Percentiles rank a stretch among this genome's conserved stretches.
These are phyloP conservation scores for Lutra lutra DNA, from an alignment of 2,797 vertebrate genomes.

Conservation along the genomic window DNA sequence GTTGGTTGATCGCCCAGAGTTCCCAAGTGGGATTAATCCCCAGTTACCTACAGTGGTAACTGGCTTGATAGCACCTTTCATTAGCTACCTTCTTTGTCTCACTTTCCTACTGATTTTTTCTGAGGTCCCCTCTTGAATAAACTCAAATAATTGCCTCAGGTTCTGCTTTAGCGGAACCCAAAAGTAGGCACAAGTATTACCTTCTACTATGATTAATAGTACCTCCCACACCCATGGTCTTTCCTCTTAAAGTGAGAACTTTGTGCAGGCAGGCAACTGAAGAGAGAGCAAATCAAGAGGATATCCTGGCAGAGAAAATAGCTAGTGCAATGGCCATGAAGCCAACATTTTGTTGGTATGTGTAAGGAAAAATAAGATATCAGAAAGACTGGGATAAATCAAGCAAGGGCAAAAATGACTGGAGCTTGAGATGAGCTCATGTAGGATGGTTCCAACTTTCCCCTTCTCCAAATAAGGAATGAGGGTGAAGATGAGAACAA, in stretches of 20 bases:
- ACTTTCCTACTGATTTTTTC: neutral
- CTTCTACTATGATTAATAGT: neutral
- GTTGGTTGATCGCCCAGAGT: neutral
- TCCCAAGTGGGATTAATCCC: neutral
- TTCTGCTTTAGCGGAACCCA: neutral
- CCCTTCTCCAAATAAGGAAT: neutral
- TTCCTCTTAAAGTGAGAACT: constrained; percentile 9
- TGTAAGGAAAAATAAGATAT: neutral
- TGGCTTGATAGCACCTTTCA: neutral
- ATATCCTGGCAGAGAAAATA: neutral
- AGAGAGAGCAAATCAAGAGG: neutral
- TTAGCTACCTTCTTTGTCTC: neutral
- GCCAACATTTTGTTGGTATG: neutral
- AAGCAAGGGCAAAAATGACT: neutral
- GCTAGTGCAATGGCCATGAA: neutral
- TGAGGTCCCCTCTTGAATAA: neutral
- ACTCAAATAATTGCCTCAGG: neutral
- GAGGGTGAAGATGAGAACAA: neutral
- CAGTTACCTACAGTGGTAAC: neutral
- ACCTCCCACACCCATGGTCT: neutral
- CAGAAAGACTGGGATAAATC: neutral
- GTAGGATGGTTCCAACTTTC: neutral
- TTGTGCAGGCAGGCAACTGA: neutral
- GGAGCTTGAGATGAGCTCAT: neutral
- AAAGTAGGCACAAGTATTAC: neutral